A percentile compares a stretch with the other conserved stretches of the same genome.
phyloP scores from a whole-genome alignment of 2,888 invertebrate genomes.

The Teleiodes luculella region DNA sequence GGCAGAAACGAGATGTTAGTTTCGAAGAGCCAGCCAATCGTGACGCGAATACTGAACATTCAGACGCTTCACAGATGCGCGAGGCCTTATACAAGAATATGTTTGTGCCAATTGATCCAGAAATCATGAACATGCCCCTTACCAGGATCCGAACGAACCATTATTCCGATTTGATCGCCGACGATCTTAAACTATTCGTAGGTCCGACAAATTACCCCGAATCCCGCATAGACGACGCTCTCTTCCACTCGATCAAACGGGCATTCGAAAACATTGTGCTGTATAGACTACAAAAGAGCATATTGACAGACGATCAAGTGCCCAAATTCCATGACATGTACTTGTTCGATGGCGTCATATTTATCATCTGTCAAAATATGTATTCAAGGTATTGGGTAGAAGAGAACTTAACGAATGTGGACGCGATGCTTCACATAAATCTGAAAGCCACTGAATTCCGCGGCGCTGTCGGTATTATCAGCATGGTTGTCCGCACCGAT shows the following conservation, averaged over 20 bases:
- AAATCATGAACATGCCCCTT: conserved; percentile 48
- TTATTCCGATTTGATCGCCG: conserved; percentile 59
- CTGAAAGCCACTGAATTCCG: conserved; percentile 63
- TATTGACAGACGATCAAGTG: conserved; percentile 32
- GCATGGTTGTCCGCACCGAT: conserved; percentile 50
- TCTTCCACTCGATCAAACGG: conserved; percentile 53
- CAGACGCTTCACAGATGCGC: conserved; percentile 34
- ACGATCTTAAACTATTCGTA: conserved; percentile 63
- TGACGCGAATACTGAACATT: conserved; percentile 26
- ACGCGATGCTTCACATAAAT: conserved; percentile 38
- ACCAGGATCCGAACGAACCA: conserved; percentile 58
- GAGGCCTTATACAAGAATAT: conserved; percentile 49
- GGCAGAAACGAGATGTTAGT: conserved; percentile 57
- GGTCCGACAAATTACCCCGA: conserved; percentile 64
- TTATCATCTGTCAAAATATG: conserved; percentile 58
- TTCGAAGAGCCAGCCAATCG: conserved; percentile 39
- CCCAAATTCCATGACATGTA: conserved; percentile 66
- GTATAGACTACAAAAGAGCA: conserved; percentile 35
- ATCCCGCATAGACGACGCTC: conserved; percentile 51
- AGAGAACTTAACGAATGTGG: conserved; percentile 36
- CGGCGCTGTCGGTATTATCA: conserved; percentile 68
- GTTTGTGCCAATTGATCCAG: conserved; percentile 50
- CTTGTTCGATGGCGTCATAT: conserved; percentile 66
- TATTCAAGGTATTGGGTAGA: conserved; percentile 53
- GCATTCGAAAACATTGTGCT: conserved; percentile 49